Evolutionary conservation across 2,888 invertebrate species (phyloP), one percentile per base, ranked within the genome.

Genomic region (Pristionchus arcanus): DNA sequence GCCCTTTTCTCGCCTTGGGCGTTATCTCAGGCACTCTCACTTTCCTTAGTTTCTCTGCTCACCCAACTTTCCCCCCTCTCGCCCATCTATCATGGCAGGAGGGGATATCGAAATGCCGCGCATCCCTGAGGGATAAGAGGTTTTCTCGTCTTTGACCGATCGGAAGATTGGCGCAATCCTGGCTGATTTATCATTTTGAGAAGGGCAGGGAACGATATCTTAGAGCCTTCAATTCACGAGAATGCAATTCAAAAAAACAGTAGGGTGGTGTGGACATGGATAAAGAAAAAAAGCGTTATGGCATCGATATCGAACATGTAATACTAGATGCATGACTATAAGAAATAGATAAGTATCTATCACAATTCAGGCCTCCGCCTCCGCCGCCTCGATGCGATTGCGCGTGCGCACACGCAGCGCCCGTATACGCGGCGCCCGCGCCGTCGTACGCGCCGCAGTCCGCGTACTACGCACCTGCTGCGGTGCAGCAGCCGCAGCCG

Each of bases 401-500:
- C 9, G 59, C 55, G 13, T 49, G 53, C 31, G 55, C 59, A 9
- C 84, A 16, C 9, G 59, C 84, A 1, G 49, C 55, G 11, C 31
- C 84, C 0, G 55, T 55, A 1, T 74, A 74, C 37, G 37, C 74
- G 9, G 25, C 63, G 49, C 21, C 49, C 34, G 34, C 77, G 77
- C 42, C 9, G 9, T 42, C 19, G 28, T 71, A 31, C 34, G 34
- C 71, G 34, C 63, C 71, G 31, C 71, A 49, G 81, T 28, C 81
- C 49, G 49, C n/a, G n/a, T 81, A 49, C 49, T 81, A 49, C 81
- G 49, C 81, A n/a, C 81, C 81, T 2, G 81, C 49, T 0, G 71
- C 71, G 31, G 71, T 71, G 71, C 71, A 71, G 81, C 81, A 81
- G 81, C 42, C 31, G 77, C 77, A 77, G 37, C 77, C 42, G 21